A percentile compares a stretch with the other conserved stretches of the same genome.
phyloP scores from a whole-genome alignment of 2,113 vertebrate species.

The Jacana jacana region DNA sequence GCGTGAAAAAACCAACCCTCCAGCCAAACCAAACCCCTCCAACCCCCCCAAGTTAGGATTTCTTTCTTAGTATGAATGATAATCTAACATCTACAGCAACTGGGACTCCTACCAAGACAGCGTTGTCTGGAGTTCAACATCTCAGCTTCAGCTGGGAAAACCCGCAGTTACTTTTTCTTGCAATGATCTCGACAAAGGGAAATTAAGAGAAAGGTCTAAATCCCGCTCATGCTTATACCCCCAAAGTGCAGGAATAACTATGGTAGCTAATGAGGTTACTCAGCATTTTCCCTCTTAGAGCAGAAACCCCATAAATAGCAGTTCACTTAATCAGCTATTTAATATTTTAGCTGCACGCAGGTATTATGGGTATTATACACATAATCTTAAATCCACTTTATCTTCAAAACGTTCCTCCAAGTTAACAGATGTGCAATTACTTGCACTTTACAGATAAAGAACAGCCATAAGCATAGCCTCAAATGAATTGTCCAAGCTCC shows the following conservation, averaged over 20 bases:
- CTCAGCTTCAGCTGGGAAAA: not conserved
- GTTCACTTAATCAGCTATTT: not conserved
- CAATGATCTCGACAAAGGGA: not conserved
- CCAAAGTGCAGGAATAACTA: not conserved
- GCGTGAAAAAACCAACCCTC: fast-evolving
- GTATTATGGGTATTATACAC: not conserved
- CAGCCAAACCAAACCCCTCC: not conserved
- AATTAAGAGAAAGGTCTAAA: not conserved
- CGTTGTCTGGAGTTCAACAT: not conserved
- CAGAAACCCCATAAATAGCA: not conserved
- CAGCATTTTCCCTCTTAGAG: not conserved
- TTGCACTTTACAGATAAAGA: not conserved
- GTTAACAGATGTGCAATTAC: not conserved
- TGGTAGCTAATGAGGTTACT: slow-evolving; percentile 1
- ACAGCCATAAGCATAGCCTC: not conserved
- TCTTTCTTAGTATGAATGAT: not conserved
- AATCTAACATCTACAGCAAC: not conserved
- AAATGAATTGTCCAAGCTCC: not conserved
- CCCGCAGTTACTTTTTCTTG: not conserved
- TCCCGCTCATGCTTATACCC: not conserved
- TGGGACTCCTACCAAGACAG: not conserved
- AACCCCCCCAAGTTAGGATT: not conserved
- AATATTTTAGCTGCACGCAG: not conserved
- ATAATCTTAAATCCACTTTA: not conserved
- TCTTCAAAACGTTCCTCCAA: not conserved